Conservation (phyloP, 1,140 invertebrate genomes). For the Whitmania pigra region DNA sequence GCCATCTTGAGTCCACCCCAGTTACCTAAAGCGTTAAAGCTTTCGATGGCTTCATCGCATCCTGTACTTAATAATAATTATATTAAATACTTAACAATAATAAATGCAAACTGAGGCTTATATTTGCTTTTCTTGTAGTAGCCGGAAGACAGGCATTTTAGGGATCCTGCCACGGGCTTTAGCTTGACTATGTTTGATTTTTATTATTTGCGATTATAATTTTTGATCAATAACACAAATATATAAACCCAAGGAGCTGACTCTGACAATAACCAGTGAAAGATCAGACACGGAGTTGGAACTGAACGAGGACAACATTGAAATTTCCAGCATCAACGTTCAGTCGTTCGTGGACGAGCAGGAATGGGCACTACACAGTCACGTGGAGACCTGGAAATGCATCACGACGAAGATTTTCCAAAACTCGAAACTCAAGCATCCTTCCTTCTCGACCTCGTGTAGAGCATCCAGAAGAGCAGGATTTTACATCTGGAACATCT, state of each 20-base stretch:
- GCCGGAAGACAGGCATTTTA: too few relatives aligned
- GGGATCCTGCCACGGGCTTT: too few relatives aligned
- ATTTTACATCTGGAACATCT: conserved; percentile 43
- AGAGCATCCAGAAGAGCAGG: conserved; percentile 39
- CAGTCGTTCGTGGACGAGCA: conserved; percentile 43
- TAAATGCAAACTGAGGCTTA: too few relatives aligned
- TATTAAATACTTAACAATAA: too few relatives aligned
- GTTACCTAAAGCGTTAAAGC: too few relatives aligned
- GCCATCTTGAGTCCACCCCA: too few relatives aligned
- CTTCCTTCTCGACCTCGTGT: conserved; percentile 40
- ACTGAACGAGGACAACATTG: conserved; percentile 37
- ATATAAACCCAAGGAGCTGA: conserved; percentile 34
- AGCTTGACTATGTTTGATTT: too few relatives aligned
- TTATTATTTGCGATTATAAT: too few relatives aligned
- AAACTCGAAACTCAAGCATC: conserved; percentile 25
- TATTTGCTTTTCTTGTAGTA: too few relatives aligned
- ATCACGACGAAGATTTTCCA: conserved; percentile 34
- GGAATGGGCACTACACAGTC: conserved; percentile 41
- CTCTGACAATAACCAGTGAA: conserved; percentile 40
- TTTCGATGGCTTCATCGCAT: too few relatives aligned
- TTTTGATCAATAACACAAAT: too few relatives aligned
- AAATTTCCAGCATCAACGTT: conserved; percentile 40
- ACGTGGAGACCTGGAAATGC: conserved; percentile 34
- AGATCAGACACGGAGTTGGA: conserved; percentile 38
- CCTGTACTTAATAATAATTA: too few relatives aligned